phyloP scores from a whole-genome alignment of 2,113 vertebrate genomes.

The Fulica atra region DNA sequence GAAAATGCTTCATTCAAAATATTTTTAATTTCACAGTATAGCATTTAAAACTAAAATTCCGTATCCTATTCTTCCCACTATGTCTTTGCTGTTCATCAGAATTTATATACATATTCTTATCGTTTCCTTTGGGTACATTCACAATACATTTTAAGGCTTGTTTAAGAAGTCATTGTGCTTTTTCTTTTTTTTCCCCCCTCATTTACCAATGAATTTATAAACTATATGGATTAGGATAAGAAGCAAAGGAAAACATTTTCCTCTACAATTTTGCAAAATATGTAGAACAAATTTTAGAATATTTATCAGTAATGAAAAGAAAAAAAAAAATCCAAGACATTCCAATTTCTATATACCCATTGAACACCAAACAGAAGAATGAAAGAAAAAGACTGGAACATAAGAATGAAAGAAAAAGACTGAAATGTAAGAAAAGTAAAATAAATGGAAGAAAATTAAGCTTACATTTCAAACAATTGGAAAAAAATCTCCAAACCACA shows the following conservation, averaged over 20 bases:
- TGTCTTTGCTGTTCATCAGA: not conserved
- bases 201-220: not conserved
- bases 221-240: not conserved
- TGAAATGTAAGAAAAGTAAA: not conserved
- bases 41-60: not conserved
- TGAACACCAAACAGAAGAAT: not conserved
- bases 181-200: rapidly evolving
- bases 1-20: not conserved
- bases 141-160: not conserved
- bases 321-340: not conserved
- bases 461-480: not conserved
- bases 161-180: not conserved
- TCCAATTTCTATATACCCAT: not conserved
- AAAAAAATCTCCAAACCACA: not conserved
- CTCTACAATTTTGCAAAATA: not conserved
- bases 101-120: not conserved
- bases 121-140: not conserved
- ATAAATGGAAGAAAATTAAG: not conserved
- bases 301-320: not conserved
- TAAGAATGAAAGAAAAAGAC: not conserved
- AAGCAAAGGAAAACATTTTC: not conserved
- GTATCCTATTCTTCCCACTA: not conserved
- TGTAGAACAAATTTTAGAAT: not conserved
- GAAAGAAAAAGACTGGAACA: not conserved
- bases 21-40: not conserved